A percentile compares a stretch with the other conserved stretches of the same genome.
Conservation (phyloP, 2,113 vertebrate species). For the Colius striatus region DNA sequence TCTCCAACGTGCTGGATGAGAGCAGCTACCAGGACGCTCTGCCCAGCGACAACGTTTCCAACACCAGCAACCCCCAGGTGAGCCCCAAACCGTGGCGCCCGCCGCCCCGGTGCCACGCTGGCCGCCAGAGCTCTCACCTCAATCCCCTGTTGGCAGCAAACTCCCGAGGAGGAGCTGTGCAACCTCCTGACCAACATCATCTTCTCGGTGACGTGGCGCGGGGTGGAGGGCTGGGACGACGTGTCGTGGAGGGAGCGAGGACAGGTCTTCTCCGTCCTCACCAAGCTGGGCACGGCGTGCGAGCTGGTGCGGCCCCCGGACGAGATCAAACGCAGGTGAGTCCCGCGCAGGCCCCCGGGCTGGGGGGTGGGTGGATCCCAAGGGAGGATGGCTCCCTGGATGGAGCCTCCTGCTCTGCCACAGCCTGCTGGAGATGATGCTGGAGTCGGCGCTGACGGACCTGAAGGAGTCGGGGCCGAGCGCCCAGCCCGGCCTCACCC, state of each 20-base stretch:
- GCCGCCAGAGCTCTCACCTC: not conserved
- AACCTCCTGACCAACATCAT: constrained; percentile 96
- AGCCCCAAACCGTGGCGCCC: not conserved
- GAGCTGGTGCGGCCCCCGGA: constrained; percentile 90
- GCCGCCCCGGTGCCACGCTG: accelerated
- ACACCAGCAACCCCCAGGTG: constrained; percentile 95
- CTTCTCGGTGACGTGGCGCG: constrained; percentile 92
- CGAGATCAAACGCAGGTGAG: constrained; percentile 94
- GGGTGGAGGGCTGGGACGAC: constrained; percentile 86
- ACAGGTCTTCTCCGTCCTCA: constrained; percentile 96
- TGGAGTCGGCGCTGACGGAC: constrained; percentile 93
- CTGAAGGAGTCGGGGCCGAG: constrained; percentile 81
- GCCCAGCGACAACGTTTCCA: constrained; percentile 88
- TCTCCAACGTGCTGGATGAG: constrained; percentile 95
- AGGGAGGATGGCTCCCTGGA: not conserved
- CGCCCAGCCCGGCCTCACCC: constrained; percentile 77
- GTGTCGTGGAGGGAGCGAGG: constrained; percentile 89
- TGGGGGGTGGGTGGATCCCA: accelerated
- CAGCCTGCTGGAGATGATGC: constrained; percentile 98
- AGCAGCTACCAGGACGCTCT: constrained; percentile 84
- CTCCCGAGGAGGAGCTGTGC: constrained; percentile 94
- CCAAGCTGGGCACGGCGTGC: constrained; percentile 92
- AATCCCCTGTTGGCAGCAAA: constrained; percentile 73
- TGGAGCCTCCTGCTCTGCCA: accelerated
- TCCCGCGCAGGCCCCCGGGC: accelerated